phyloP scores from a whole-genome alignment of 2,888 invertebrate species.

The Cantharis rufa region DNA sequence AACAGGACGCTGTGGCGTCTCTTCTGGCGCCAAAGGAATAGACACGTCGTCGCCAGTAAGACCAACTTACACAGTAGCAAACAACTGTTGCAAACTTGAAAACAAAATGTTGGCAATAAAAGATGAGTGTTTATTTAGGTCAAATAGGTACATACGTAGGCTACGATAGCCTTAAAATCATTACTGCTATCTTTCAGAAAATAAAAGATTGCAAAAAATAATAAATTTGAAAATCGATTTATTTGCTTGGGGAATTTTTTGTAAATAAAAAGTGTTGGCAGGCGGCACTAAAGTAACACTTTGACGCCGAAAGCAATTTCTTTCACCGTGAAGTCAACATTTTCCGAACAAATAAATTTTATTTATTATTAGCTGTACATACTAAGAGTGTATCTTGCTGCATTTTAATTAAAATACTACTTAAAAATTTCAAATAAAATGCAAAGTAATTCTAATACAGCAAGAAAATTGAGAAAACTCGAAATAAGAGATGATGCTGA shows the following conservation, averaged over 20 bases:
- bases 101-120: slow-evolving; percentile 22
- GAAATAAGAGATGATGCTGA: background rate
- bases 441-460: too few relatives aligned
- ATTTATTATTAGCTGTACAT: too few relatives aligned
- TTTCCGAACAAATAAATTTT: too few relatives aligned
- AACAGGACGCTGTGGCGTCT: slow-evolving; percentile 30
- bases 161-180: background rate
- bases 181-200: background rate
- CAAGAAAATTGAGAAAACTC: background rate
- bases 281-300: too few relatives aligned
- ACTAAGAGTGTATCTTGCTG: too few relatives aligned
- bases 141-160: background rate
- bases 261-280: too few relatives aligned
- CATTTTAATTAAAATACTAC: too few relatives aligned
- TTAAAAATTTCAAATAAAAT: too few relatives aligned
- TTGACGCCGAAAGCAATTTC: too few relatives aligned
- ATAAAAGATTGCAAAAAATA: background rate
- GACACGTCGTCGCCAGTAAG: slow-evolving; percentile 30
- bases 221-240: too few relatives aligned
- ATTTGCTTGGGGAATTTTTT: too few relatives aligned
- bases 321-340: too few relatives aligned
- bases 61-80: slow-evolving; percentile 25
- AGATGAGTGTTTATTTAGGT: slow-evolving; percentile 18
- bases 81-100: slow-evolving; percentile 13
- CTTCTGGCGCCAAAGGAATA: slow-evolving; percentile 27